A percentile compares a stretch with the other conserved stretches of the same genome.
phyloP scores from a whole-genome alignment of 2,113 vertebrate species.

The Pavo muticus region DNA sequence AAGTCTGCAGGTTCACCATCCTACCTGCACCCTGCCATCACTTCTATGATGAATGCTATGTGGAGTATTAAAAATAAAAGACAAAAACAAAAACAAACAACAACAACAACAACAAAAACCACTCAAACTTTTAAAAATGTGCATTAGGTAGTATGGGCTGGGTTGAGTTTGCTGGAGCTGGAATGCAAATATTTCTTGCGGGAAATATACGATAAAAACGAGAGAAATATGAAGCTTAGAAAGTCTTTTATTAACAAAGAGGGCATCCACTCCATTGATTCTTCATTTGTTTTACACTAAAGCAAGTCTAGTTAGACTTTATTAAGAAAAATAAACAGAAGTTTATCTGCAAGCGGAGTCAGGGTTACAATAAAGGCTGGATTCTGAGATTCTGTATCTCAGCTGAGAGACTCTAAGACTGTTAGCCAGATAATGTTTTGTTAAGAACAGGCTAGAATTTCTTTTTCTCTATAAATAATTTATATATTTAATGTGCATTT shows the following conservation, averaged over 20 bases:
- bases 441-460: not conserved
- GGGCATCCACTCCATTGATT: not conserved
- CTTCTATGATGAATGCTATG: not conserved
- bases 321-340: not conserved
- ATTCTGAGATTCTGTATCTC: not conserved
- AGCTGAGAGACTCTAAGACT: not conserved
- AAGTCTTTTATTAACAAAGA: conserved; percentile 2
- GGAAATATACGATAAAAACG: not conserved
- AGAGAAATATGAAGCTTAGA: not conserved
- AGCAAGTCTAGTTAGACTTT: not conserved
- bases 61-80: not conserved
- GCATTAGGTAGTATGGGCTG: not conserved
- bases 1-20: not conserved
- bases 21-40: not conserved
- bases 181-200: conserved; percentile 1
- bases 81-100: too few relatives aligned
- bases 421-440: not conserved
- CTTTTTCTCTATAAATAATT: not conserved
- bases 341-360: not conserved
- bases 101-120: not conserved
- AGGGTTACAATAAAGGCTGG: not conserved
- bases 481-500: not conserved
- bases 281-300: conserved; percentile 32
- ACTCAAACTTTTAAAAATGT: not conserved
- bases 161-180: not conserved